A percentile compares a stretch with the other conserved stretches of the same genome.
phyloP scores from a whole-genome alignment of 2,113 vertebrate genomes.

The Edolisoma coerulescens region DNA sequence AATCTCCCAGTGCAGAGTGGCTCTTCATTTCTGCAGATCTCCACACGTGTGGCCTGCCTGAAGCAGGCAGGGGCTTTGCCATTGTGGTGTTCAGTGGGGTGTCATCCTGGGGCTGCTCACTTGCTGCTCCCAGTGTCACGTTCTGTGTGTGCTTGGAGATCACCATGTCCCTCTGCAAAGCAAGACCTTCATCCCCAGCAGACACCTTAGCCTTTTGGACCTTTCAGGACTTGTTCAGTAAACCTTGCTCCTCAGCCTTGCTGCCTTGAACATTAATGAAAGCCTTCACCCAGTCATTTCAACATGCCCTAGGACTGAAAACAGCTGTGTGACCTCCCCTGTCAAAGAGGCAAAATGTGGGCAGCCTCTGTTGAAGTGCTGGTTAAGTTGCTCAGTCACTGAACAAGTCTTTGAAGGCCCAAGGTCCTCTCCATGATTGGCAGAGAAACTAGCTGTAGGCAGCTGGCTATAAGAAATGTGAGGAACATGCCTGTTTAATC shows the following conservation, averaged over 20 bases:
- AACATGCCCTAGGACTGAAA: not conserved
- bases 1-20: not conserved
- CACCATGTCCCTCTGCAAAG: not conserved
- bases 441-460: not conserved
- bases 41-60: fast-evolving
- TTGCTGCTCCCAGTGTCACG: fast-evolving
- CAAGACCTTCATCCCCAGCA: not conserved
- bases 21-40: not conserved
- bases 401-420: not conserved
- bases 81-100: fast-evolving
- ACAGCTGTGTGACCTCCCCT: not conserved
- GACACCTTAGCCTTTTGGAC: not conserved
- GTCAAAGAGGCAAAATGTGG: not conserved
- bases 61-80: not conserved
- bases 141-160: not conserved
- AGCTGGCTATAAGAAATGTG: not conserved
- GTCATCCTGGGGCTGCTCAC: not conserved
- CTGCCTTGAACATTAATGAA: not conserved
- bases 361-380: not conserved
- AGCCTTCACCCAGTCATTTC: not conserved
- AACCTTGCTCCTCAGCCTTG: not conserved
- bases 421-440: not conserved
- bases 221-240: not conserved
- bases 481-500: not conserved
- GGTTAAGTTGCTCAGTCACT: not conserved